A percentile compares a stretch with the other conserved stretches of the same genome.
These are phyloP conservation scores for Polyommatus icarus DNA, from an alignment of 2,888 invertebrate genomes.

Conservation along the genomic window DNA sequence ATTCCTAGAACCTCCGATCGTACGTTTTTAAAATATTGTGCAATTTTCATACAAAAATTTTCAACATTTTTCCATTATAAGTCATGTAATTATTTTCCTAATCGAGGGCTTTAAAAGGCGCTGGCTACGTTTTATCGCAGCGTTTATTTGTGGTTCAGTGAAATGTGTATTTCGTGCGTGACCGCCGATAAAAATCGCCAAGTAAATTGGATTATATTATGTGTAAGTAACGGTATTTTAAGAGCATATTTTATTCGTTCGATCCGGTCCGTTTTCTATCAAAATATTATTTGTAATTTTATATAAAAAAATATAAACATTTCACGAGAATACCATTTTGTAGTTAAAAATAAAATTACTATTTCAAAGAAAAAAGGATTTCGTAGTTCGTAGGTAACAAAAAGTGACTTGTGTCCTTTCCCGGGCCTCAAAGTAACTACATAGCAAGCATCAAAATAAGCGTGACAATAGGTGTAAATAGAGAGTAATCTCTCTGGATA, in stretches of 20 bases:
- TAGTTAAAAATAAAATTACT: no score
- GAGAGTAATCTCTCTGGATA: no score
- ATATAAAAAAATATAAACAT: no score
- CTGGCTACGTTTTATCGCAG: background rate
- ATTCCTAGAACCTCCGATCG: no score
- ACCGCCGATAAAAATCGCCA: background rate
- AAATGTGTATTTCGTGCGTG: background rate
- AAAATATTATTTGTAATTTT: no score
- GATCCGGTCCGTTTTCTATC: background rate
- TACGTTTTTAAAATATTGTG: background rate
- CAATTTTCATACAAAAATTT: background rate
- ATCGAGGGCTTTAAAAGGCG: background rate
- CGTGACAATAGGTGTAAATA: no score
- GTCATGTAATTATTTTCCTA: background rate
- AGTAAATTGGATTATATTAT: constrained; percentile 4
- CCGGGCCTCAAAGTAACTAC: no score
- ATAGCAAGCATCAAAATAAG: no score
- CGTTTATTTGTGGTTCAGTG: background rate
- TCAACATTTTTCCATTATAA: background rate
- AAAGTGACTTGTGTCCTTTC: no score
- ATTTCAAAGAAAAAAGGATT: no score
- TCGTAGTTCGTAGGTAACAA: no score
- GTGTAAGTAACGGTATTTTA: background rate
- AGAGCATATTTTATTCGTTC: background rate
- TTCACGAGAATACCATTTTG: no score